Conservation (phyloP, 1,140 invertebrate genomes). For the Elysia chlorotica region DNA sequence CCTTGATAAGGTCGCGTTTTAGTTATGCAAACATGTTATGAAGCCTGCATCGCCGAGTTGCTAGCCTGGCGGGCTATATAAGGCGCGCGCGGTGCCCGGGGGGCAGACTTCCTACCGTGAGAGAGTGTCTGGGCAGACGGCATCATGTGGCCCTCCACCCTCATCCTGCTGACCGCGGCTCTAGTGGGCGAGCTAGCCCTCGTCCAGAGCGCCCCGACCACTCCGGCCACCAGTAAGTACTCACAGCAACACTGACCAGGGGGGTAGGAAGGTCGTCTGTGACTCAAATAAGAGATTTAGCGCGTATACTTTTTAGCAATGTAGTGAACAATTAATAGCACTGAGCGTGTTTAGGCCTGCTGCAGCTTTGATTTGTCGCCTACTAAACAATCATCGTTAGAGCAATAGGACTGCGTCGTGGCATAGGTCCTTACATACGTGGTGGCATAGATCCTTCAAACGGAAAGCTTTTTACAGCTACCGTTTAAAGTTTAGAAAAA, state of each 20-base stretch:
- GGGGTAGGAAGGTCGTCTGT: too few species aligned
- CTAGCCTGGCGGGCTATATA: background rate
- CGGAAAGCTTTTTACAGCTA: too few species aligned
- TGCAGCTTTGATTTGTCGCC: background rate
- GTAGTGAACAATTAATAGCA: too few species aligned
- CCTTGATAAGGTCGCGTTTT: background rate
- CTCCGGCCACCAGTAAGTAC: slow-evolving; percentile 22
- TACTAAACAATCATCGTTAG: background rate
- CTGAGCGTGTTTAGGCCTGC: too few species aligned
- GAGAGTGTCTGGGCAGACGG: too few species aligned
- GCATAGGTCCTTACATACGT: too few species aligned
- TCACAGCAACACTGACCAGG: background rate
- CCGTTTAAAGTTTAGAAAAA: too few species aligned
- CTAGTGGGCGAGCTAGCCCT: slow-evolving; percentile 15
- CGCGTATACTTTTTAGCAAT: too few species aligned
- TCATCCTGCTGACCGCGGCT: slow-evolving; percentile 18
- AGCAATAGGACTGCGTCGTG: too few species aligned
- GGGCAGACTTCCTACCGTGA: background rate
- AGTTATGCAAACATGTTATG: background rate
- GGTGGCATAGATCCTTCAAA: too few species aligned
- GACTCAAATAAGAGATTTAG: too few species aligned
- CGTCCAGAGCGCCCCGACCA: slow-evolving; percentile 22
- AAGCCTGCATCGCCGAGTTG: background rate
- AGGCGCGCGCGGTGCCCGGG: too few species aligned
- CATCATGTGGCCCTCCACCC: background rate